These are phyloP conservation scores for Pollimyrus isidori DNA, from an alignment of 2,113 vertebrate genomes.

Conservation along the genomic window DNA sequence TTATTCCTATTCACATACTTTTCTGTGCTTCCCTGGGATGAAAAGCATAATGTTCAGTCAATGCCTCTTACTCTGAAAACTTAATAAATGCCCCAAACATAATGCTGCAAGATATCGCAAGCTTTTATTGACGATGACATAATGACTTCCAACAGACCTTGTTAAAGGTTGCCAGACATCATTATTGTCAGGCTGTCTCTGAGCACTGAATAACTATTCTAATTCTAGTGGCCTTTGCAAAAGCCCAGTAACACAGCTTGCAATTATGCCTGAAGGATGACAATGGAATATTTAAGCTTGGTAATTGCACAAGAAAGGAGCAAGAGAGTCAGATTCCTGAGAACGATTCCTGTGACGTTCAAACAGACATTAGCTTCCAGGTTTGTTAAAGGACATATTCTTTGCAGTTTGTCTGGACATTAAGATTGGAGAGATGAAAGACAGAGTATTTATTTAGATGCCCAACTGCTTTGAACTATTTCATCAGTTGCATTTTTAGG, in stretches of 20 bases:
- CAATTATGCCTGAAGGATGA: neutral
- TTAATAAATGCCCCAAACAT: neutral
- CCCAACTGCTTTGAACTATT: neutral
- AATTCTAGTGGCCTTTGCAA: neutral
- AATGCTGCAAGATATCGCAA: neutral
- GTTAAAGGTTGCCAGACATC: neutral
- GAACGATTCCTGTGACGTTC: neutral
- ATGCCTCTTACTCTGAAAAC: neutral
- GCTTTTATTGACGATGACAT: neutral
- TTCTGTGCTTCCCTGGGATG: neutral
- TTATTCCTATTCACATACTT: neutral
- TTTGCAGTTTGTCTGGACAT: neutral
- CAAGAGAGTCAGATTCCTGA: neutral
- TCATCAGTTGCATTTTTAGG: neutral
- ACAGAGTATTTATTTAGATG: neutral
- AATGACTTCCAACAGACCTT: neutral
- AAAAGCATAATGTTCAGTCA: neutral
- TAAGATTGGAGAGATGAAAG: neutral
- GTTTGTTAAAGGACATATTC: neutral
- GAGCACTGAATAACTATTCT: neutral
- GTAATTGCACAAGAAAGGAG: neutral
- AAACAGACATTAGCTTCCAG: neutral
- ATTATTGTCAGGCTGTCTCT: neutral
- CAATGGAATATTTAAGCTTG: neutral
- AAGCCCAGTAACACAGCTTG: neutral